Conservation (phyloP, 2,113 vertebrate species). For the Pituophis catenifer region DNA sequence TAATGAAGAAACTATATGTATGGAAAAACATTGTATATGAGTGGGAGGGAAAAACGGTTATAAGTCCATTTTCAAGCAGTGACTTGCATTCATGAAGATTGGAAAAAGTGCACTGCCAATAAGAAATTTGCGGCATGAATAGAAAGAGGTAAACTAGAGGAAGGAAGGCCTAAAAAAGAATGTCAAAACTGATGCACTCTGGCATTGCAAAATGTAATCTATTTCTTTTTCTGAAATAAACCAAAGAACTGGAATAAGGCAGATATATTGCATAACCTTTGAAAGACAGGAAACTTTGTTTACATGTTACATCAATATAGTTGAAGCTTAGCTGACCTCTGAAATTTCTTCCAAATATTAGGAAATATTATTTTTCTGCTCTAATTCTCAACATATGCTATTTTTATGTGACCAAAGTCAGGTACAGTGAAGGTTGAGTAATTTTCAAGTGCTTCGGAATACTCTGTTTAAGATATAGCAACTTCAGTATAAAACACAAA, state of each 20-base stretch:
- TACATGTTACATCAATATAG: not conserved
- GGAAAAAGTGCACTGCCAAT: conserved; percentile 5
- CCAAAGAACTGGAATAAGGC: fast-evolving
- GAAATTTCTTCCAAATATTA: not conserved
- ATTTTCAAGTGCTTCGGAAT: not conserved
- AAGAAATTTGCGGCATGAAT: fast-evolving
- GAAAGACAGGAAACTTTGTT: not conserved
- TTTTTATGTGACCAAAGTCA: not conserved
- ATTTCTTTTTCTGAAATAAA: conserved; percentile 11
- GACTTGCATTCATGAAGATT: conserved; percentile 44
- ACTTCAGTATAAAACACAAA: not conserved
- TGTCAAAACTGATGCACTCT: not conserved
- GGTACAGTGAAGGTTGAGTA: not conserved
- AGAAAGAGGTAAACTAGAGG: not conserved
- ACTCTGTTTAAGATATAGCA: not conserved
- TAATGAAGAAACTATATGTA: conserved; percentile 41
- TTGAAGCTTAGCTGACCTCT: not conserved
- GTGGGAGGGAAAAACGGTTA: conserved; percentile 30
- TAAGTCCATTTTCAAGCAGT: conserved; percentile 19
- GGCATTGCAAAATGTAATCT: not conserved
- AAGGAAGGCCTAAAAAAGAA: not conserved
- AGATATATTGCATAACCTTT: not conserved
- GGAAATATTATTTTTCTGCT: not conserved
- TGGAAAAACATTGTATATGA: conserved; percentile 47
- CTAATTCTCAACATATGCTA: not conserved